Percentiles rank a stretch among this genome's conserved stretches.
These are phyloP conservation scores for Petrocephalus zakoni DNA, from an alignment of 2,113 vertebrate species.

Conservation along the genomic window DNA sequence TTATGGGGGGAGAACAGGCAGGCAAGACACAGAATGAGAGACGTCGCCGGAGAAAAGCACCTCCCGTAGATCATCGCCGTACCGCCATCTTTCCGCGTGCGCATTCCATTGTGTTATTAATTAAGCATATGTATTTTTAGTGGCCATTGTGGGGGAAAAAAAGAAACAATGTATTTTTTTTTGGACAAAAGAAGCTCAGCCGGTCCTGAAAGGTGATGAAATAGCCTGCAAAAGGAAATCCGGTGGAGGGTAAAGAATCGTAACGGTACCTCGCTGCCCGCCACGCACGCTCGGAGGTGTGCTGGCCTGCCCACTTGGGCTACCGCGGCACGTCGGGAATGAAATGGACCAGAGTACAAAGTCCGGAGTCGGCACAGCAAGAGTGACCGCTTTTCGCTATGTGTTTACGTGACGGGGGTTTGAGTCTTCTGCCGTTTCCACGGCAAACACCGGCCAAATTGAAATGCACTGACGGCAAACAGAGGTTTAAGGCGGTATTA, in stretches of 20 bases:
- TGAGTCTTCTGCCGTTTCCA: background rate
- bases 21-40: background rate
- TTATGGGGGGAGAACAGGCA: background rate
- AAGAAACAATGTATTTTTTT: too few species aligned
- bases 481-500: conserved; percentile 36
- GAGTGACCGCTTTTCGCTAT: background rate
- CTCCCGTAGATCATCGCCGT: background rate
- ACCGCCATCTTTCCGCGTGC: background rate
- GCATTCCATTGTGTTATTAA: background rate
- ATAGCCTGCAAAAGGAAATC: conserved; percentile 25
- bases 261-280: background rate
- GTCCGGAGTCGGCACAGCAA: background rate
- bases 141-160: too few species aligned
- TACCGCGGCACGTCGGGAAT: background rate
- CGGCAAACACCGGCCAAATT: conserved; percentile 11
- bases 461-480: conserved; percentile 37
- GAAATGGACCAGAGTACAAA: background rate
- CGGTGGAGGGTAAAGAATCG: conserved; percentile 5
- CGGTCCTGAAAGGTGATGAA: conserved; percentile 26
- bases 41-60: background rate
- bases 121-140: background rate
- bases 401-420: conserved; percentile 8
- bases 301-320: background rate
- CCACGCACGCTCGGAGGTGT: background rate
- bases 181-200: conserved; percentile 2